Conservation (phyloP, 2,113 vertebrate species). For the Cepphus grylle region DNA sequence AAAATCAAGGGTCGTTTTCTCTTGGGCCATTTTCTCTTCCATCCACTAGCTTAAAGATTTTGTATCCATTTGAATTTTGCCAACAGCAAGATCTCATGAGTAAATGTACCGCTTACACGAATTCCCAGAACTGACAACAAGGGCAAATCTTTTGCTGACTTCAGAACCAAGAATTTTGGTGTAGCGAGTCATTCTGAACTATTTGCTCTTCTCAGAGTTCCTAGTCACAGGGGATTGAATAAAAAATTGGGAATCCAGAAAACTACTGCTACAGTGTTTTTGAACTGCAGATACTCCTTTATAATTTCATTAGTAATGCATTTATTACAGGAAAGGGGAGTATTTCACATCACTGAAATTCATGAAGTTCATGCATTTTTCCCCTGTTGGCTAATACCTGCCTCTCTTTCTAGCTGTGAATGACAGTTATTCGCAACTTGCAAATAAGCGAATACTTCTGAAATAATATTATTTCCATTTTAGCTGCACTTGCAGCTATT, state of each 20-base stretch:
- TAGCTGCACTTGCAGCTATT: background rate
- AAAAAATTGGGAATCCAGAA: background rate
- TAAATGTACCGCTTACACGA: fast-evolving
- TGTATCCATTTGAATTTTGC: slow-evolving; percentile 27
- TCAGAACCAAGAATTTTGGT: background rate
- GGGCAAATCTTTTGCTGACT: background rate
- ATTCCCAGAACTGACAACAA: slow-evolving; percentile 10
- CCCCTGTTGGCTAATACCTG: background rate
- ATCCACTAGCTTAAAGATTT: background rate
- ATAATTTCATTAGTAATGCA: background rate
- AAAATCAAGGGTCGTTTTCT: background rate
- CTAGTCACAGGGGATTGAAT: background rate
- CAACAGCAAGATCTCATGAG: background rate
- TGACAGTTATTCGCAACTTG: background rate
- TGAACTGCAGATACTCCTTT: background rate
- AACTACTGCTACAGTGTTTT: background rate
- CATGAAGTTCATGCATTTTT: background rate
- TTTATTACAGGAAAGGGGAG: background rate
- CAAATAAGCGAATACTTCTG: background rate
- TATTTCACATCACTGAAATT: background rate
- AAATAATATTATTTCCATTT: background rate
- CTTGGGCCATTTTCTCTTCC: background rate
- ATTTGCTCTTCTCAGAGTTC: background rate
- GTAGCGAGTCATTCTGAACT: background rate
- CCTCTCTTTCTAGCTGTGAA: background rate